A percentile compares a stretch with the other conserved stretches of the same genome.
Evolutionary conservation across 2,113 vertebrate species (phyloP).

Genomic region (Xyrauchen texanus): DNA sequence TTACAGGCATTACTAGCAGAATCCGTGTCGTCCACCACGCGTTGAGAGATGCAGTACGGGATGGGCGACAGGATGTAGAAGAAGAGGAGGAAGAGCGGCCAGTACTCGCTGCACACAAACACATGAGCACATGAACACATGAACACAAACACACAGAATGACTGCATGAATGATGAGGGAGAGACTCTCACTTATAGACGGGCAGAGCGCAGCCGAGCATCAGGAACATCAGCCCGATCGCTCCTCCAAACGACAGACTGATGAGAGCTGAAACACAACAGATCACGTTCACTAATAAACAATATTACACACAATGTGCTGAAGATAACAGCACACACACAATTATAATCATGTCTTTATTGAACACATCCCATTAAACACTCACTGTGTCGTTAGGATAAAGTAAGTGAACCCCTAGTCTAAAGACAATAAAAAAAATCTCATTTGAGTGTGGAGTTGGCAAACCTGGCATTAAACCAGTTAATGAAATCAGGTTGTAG

Average conservation of each 20-base stretch:
- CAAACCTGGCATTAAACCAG: too few species aligned
- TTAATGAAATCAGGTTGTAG: too few species aligned
- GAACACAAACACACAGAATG: not conserved
- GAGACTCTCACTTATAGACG: constrained; percentile 83
- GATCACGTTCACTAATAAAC: constrained; percentile 5
- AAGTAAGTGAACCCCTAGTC: too few species aligned
- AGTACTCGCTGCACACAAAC: constrained; percentile 83
- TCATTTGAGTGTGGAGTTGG: too few species aligned
- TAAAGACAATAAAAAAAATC: too few species aligned
- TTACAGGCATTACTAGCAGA: constrained; percentile 95
- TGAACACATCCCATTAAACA: too few species aligned
- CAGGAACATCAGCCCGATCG: constrained; percentile 95
- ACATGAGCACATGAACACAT: constrained; percentile 54
- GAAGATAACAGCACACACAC: too few species aligned
- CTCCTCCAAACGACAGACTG: constrained; percentile 95
- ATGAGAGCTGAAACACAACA: constrained; percentile 82
- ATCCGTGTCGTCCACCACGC: constrained; percentile 91
- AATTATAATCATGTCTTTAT: too few species aligned
- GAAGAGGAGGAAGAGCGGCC: constrained; percentile 96
- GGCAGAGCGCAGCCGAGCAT: constrained; percentile 98
- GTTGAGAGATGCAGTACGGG: constrained; percentile 93
- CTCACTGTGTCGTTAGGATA: too few species aligned
- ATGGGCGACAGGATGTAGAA: constrained; percentile 97
- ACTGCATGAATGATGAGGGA: not conserved
- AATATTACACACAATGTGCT: too few species aligned